These are phyloP conservation scores for Papilio gigon DNA, from an alignment of 2,888 invertebrate genomes.

Conservation along the genomic window DNA sequence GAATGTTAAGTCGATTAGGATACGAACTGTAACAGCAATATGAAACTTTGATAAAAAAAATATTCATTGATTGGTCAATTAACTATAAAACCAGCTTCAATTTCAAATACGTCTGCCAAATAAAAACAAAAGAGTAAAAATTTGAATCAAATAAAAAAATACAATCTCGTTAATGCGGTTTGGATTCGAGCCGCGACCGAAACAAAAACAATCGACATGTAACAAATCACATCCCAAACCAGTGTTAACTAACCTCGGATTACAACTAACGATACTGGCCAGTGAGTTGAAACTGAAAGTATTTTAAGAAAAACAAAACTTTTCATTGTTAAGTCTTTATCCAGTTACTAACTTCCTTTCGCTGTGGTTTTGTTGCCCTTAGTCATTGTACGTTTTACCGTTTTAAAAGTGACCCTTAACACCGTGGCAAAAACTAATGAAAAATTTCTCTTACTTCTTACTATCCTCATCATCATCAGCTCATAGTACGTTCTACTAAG, in stretches of 20 bases:
- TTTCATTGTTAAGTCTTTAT: not conserved
- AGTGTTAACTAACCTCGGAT: slow-evolving; percentile 15
- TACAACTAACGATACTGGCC: slow-evolving; percentile 22
- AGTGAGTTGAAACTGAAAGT: not conserved
- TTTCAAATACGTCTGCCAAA: not conserved
- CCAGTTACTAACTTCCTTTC: not conserved
- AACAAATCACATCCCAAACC: slow-evolving; percentile 31
- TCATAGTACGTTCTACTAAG: too few relatives aligned
- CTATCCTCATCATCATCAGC: too few relatives aligned
- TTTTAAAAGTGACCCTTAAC: too few relatives aligned
- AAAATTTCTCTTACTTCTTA: too few relatives aligned
- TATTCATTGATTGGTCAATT: too few relatives aligned
- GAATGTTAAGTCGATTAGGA: not conserved
- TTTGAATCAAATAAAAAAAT: slow-evolving; percentile 13
- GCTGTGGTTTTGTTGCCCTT: too few relatives aligned
- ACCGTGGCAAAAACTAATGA: too few relatives aligned
- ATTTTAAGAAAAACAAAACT: slow-evolving; percentile 5
- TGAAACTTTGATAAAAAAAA: not conserved
- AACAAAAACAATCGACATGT: slow-evolving; percentile 37
- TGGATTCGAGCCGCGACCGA: slow-evolving; percentile 15
- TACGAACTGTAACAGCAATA: not conserved
- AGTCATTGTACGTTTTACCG: not conserved
- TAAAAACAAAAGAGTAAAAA: slow-evolving; percentile 1
- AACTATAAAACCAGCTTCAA: too few relatives aligned
- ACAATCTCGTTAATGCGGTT: slow-evolving; percentile 11